These are phyloP conservation scores for Pogonophryne albipinna DNA, from an alignment of 2,797 vertebrate genomes.

Conservation along the genomic window DNA sequence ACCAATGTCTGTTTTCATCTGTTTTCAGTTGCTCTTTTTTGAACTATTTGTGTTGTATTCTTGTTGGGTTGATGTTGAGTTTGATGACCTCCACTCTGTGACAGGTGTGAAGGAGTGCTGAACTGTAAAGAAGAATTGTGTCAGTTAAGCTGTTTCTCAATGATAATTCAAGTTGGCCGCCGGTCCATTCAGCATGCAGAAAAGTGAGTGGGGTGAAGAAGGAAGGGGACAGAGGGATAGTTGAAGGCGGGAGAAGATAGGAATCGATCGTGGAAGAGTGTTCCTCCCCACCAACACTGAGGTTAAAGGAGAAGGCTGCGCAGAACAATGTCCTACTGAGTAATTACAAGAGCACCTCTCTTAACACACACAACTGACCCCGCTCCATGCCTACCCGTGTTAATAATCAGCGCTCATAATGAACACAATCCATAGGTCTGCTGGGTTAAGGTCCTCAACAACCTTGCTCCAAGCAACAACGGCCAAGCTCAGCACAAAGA, in stretches of 20 bases:
- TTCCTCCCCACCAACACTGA: slow-evolving; percentile 51
- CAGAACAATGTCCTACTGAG: slow-evolving; percentile 72
- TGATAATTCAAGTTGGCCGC: slow-evolving; percentile 50
- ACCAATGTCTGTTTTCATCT: not conserved
- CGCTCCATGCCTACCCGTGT: slow-evolving; percentile 66
- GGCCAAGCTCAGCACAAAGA: slow-evolving; percentile 24
- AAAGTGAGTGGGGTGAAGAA: not conserved
- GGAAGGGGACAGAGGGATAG: slow-evolving; percentile 34
- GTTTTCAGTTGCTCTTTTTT: not conserved
- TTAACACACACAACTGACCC: slow-evolving; percentile 70
- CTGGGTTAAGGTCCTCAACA: slow-evolving; percentile 76
- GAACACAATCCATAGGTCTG: slow-evolving; percentile 76
- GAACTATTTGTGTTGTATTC: not conserved
- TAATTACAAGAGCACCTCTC: slow-evolving; percentile 74
- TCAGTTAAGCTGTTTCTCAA: slow-evolving; percentile 37
- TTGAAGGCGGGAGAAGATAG: slow-evolving; percentile 52
- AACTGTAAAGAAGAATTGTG: slow-evolving; percentile 25
- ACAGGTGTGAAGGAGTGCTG: slow-evolving; percentile 13
- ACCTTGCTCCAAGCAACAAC: slow-evolving; percentile 71
- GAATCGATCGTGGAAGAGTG: slow-evolving; percentile 65
- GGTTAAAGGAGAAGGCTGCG: slow-evolving; percentile 65
- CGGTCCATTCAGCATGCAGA: slow-evolving; percentile 34
- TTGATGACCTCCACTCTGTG: not conserved
- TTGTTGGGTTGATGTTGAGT: slow-evolving; percentile 15
- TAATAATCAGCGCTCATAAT: slow-evolving; percentile 74